Base-by-base conservation (phyloP, 2,888 invertebrate species). In the Achlya flavicornis region DNA sequence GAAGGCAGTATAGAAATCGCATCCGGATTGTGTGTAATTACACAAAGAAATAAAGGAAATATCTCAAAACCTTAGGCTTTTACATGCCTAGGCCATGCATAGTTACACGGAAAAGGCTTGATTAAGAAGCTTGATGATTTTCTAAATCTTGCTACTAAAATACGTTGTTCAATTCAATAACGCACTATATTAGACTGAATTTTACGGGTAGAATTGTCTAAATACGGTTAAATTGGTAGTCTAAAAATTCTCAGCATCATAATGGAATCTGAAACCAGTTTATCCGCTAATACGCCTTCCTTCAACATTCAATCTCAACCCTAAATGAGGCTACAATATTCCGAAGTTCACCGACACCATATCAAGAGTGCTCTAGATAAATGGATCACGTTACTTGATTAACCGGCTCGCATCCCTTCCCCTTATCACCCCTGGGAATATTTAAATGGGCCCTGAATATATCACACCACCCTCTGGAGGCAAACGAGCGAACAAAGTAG, bases 351-450 rank as follows among this genome's bases (percentile, higher is more conserved):
- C 83, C 84, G 84, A 85, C 86, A 86, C 86, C 87, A 87, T 92
- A 92, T 91, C 92, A 91, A 90, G 91, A 90, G 90, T 87, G 84
- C 91, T 91, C 88, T 86, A 90, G 91, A 93, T 93, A 93, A 93
- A 93, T 91, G 92, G 92, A 92, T 93, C 92, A 91, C 91, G 92
- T 92, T 92, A 93, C 93, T 92, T 93, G 92, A 93, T 93, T 93
- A 93, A 92, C 92, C 91, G 88, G 87, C 84, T 85, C 88, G 85
- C 90, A 92, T 90, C 91, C 91, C 91, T 88, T 83, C 90, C 89
- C 91, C 88, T 92, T 91, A 91, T 89, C 91, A 89, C 92, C 91
- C 91, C 78, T 87, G 92, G 92, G 92, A 91, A 93, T 92, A 92
- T 92, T 93, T 92, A 92, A 92, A 92, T 91, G 91, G 90, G 90